Evolutionary conservation across 2,797 vertebrate genomes (phyloP).

Genomic region (Melanogrammus aeglefinus): DNA sequence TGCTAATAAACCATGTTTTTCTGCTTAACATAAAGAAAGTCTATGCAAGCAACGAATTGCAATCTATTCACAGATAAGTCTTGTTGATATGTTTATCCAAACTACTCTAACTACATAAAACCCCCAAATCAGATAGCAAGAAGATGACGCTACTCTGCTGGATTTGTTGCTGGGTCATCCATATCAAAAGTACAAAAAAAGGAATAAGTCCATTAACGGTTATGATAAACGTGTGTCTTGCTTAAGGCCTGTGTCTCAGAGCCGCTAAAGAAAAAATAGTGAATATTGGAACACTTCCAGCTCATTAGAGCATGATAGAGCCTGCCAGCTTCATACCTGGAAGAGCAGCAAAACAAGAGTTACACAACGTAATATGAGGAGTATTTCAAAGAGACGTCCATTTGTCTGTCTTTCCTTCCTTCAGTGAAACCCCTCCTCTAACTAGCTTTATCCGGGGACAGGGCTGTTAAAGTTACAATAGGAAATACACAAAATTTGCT

Average conservation of each 20-base stretch:
- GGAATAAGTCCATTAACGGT: too few relatives aligned
- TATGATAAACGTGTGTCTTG: too few relatives aligned
- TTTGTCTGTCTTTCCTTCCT: background rate
- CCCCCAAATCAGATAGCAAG: background rate
- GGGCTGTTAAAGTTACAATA: background rate
- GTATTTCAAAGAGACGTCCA: background rate
- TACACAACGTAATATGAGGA: slow-evolving; percentile 16
- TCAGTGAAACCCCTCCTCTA: background rate
- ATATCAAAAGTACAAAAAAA: background rate
- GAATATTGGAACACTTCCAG: too few relatives aligned
- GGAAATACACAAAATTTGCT: background rate
- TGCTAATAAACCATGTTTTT: background rate
- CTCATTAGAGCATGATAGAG: background rate
- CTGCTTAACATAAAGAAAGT: too few relatives aligned
- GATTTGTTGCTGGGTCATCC: background rate
- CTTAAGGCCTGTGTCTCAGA: too few relatives aligned
- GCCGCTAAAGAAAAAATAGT: too few relatives aligned
- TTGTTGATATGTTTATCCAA: background rate
- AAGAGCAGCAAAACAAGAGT: slow-evolving; percentile 45
- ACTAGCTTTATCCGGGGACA: background rate
- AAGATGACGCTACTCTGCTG: background rate
- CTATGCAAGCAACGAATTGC: too few relatives aligned
- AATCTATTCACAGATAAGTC: too few relatives aligned
- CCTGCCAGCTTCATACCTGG: slow-evolving; percentile 45
- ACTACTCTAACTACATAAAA: background rate